Conservation (phyloP, 2,888 invertebrate genomes). For the Monoplex corrugatus region DNA sequence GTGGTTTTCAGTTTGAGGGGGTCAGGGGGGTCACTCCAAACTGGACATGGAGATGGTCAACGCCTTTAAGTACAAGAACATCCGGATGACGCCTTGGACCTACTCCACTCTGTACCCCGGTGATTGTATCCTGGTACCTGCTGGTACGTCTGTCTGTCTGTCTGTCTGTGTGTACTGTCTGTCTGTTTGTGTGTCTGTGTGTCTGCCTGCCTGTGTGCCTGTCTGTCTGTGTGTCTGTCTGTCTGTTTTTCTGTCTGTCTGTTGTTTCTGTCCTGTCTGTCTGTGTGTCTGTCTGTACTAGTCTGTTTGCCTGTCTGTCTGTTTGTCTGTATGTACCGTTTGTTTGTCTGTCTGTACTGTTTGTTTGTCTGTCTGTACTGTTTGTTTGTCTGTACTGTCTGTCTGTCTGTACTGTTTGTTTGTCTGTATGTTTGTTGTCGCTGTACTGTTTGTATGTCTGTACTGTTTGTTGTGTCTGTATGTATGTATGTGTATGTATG, state of each 20-base stretch:
- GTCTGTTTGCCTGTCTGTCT: no score
- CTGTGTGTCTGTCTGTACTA: neutral
- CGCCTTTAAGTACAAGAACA: conserved; percentile 72
- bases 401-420: conserved; percentile 2
- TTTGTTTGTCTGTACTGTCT: neutral
- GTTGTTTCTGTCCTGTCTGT: neutral
- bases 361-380: no score
- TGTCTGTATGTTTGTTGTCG: no score
- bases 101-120: conserved; percentile 78
- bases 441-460: neutral
- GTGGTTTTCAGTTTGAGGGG: conserved; percentile 56
- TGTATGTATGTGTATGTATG: no score
- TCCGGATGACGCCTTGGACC: conserved; percentile 77
- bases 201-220: neutral
- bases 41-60: conserved; percentile 80
- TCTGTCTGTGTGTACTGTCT: neutral
- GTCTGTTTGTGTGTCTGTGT: neutral
- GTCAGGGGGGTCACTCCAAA: conserved; percentile 77
- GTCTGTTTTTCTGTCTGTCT: neutral
- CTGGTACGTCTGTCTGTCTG: conserved; percentile 64
- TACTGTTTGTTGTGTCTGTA: neutral
- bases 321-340: neutral
- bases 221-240: no score
- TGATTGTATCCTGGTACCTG: conserved; percentile 80
- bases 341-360: no score